Conservation (phyloP, 2,113 vertebrate species). For the Pygoscelis adeliae region DNA sequence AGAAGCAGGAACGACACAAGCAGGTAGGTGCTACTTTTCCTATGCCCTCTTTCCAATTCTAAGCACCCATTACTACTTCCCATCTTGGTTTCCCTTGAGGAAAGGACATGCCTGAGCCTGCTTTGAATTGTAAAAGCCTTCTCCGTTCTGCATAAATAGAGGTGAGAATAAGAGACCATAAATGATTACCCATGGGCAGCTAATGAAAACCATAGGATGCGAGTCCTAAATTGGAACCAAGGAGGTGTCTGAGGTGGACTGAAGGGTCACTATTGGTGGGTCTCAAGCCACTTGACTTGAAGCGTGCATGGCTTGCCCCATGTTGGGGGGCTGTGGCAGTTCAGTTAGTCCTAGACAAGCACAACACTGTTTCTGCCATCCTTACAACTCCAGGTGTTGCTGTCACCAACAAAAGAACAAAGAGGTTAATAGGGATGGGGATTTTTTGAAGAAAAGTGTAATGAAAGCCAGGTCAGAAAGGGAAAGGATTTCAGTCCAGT, state of each 20-base stretch:
- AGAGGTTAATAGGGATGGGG: background rate
- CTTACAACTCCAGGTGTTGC: background rate
- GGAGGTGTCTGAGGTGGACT: background rate
- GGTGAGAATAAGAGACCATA: background rate
- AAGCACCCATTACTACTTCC: background rate
- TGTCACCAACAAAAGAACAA: background rate
- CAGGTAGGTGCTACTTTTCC: background rate
- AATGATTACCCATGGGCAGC: background rate
- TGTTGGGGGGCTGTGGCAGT: background rate
- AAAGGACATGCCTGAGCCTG: background rate
- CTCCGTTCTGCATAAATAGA: background rate
- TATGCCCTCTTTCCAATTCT: background rate
- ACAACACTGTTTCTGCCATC: background rate
- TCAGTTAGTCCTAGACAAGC: background rate
- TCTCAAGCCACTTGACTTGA: background rate
- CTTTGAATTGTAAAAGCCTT: slow-evolving; percentile 13
- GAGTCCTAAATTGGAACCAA: background rate
- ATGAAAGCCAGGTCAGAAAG: background rate
- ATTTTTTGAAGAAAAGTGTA: background rate
- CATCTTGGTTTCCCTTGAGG: background rate
- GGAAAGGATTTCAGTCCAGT: background rate
- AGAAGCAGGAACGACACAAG: background rate
- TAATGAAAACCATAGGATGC: background rate
- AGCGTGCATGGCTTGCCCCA: background rate
- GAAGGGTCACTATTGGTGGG: background rate